These are phyloP conservation scores for Microplitis demolitor DNA, from an alignment of 1,140 invertebrate genomes.

Conservation along the genomic window DNA sequence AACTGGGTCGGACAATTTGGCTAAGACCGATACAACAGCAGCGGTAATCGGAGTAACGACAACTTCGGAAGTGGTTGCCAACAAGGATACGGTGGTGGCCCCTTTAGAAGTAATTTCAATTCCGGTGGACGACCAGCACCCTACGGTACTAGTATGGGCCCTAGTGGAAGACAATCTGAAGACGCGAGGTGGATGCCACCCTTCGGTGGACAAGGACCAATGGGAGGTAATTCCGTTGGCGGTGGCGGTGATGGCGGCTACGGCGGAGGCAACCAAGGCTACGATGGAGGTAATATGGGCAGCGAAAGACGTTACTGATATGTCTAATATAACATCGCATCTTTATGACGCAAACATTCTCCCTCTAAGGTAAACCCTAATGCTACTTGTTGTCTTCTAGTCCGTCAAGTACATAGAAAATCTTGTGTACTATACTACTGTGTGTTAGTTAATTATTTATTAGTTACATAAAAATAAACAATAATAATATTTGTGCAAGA, in stretches of 20 bases:
- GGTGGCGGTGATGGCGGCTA: conserved; percentile 54
- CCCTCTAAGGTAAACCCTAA: conserved; percentile 57
- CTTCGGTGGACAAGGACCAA: conserved; percentile 47
- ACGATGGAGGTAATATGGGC: conserved; percentile 38
- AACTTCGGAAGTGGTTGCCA: conserved; percentile 78
- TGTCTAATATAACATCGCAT: background rate
- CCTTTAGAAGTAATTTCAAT: conserved; percentile 70
- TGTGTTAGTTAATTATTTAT: conserved; percentile 39
- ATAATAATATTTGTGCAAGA: too few species aligned
- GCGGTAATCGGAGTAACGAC: conserved; percentile 65
- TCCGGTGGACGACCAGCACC: conserved; percentile 68
- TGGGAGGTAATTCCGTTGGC: conserved; percentile 51
- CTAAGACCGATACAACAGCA: conserved; percentile 63
- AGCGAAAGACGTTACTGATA: conserved; percentile 54
- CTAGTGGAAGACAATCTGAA: conserved; percentile 47
- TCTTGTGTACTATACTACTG: conserved; percentile 57
- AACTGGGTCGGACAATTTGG: conserved; percentile 59
- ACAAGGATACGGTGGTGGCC: conserved; percentile 74
- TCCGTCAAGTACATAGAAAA: conserved; percentile 49
- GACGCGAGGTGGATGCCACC: conserved; percentile 45
- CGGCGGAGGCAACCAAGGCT: conserved; percentile 58
- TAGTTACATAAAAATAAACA: conserved; percentile 36
- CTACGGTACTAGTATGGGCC: conserved; percentile 64
- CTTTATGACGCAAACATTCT: conserved; percentile 17
- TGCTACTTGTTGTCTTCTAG: conserved; percentile 61